These are phyloP conservation scores for Drosophila athabasca DNA, from an alignment of 1,140 invertebrate genomes.

Conservation along the genomic window DNA sequence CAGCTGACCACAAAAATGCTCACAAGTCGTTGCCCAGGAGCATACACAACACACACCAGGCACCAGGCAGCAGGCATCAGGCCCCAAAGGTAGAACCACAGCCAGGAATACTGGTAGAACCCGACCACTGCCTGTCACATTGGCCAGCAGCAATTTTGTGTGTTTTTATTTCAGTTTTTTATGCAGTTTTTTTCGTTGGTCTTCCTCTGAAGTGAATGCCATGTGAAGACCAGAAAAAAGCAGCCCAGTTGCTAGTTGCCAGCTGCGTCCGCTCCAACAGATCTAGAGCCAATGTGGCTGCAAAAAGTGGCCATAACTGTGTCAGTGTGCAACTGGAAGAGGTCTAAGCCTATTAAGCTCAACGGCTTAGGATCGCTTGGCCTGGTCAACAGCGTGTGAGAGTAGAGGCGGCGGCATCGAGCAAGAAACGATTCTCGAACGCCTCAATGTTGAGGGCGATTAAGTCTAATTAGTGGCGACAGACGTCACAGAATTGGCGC, in stretches of 20 bases:
- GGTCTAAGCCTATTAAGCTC: conserved; percentile 53
- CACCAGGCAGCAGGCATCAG: no score
- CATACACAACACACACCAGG: conserved; percentile 32
- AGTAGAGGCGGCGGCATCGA: conserved; percentile 3
- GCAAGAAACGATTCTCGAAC: conserved; percentile 10
- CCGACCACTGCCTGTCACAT: no score
- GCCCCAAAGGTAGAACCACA: conserved; percentile 9
- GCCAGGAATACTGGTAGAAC: background rate
- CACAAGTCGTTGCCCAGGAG: conserved; percentile 60
- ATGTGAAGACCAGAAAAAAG: conserved; percentile 55
- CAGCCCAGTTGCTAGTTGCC: conserved; percentile 20
- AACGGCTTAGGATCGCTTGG: conserved; percentile 60
- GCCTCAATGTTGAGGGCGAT: conserved; percentile 37
- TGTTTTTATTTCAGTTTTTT: no score
- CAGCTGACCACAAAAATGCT: conserved; percentile 66
- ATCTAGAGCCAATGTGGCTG: conserved; percentile 8
- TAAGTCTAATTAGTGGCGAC: conserved; percentile 70
- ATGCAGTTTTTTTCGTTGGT: no score
- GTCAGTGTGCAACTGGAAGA: conserved; percentile 53
- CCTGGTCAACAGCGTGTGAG: conserved; percentile 22
- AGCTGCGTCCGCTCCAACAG: conserved; percentile 21
- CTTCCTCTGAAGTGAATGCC: conserved; percentile 1
- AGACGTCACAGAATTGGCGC: conserved; percentile 62
- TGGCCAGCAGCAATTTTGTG: no score
- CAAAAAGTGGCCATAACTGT: conserved; percentile 36